Base-by-base conservation (phyloP, 2,888 invertebrate genomes). In the Melanchra persicariae region DNA sequence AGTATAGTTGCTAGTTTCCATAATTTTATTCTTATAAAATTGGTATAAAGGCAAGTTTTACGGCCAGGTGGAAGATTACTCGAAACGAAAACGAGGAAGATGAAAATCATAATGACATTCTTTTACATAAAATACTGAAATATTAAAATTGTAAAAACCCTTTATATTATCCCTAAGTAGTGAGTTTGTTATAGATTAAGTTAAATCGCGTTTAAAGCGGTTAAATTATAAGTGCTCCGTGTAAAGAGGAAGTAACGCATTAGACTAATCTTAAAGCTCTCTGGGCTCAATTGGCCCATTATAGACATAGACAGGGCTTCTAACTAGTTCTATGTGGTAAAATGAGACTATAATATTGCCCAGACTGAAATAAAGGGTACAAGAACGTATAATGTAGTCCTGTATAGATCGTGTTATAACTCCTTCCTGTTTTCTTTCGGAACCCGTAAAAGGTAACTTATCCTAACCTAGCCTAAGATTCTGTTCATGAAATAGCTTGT, bases 221-320 rank as follows among this genome's bases (percentile, higher is more conserved):
- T 58, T 79, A 65, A 68, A 79, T 79, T 70, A 70, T 67, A 74
- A 74, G 43, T 76, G 63, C 52, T 37, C 8, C 40, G 4, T 62
- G 10, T 79, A 71, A 82, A 66, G 34, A 79, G 82, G 82, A 82
- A 79, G 62, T 65, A 68, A 61, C 67, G 64, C 67, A 74, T 82
- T 82, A 82, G 67, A 37, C 52, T 82, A 74, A 82, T 82, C 66
- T 72, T 45, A 82, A 79, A 82, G 74, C 67, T 82, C 73, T 70
- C 61, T 68, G 60, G 59, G 19, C 74, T 77, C 80, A 82, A 79
- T 74, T 82, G 77, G 62, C 45, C 68, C 43, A 75, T 79, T 82
- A 82, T 43, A 75, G 67, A 60, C 70, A 79, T 51, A 79, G 70
- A 62, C 67, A 62, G 60, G 65, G 52, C 15, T 66, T 24, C 45